Base-by-base conservation (phyloP, 1,140 invertebrate genomes). In the Arctopsyche grandis region DNA sequence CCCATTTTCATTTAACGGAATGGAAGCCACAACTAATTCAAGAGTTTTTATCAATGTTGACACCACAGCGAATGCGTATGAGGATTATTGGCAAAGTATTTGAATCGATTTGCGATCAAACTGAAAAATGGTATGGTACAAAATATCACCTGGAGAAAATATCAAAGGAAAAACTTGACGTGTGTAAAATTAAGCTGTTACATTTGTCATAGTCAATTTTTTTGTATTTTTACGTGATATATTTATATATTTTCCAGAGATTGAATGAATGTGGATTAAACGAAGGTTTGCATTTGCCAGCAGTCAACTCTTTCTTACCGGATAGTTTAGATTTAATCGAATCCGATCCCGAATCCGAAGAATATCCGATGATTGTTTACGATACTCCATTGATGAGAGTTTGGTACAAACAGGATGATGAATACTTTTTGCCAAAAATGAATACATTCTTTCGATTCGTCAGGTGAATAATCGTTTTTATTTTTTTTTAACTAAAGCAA, bases 381-480 rank as follows among this genome's bases (percentile, higher is more conserved):
- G 95, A 98, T 83, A 94, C 93, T 7, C 89, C 92, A 0, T 87
- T 96, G 58, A 90, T 93, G 79, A 89, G 96, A 81, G 87, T 97
- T 0, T 99, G 98, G 98, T 98, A 93, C 86, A 97, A 98, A 85
- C 96, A 98, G 86, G 98, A 99, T 87, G 93, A 95, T 83, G 95
- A 97, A 86, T 99, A 95, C 87, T 87, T 93, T 7, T 88, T 99
- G 69, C 98, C 98, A 0, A 99, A 98, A 89, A 93, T 94, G 0
- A 93, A 93, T 84, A 88, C 96, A 79, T 93, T 91, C 63, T 91
- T 97, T 83, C 93, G 96, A 83, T 91, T 97, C 83, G 90, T 92
- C 48, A 95, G 93, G 94, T 94, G 87, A 87, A 0, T 14, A 29
- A 26, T 46, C 19, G 29, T 7, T 38, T 1, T 4, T 4, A 38